These are phyloP conservation scores for Hesperia comma DNA, from an alignment of 2,888 invertebrate species.

Conservation along the genomic window DNA sequence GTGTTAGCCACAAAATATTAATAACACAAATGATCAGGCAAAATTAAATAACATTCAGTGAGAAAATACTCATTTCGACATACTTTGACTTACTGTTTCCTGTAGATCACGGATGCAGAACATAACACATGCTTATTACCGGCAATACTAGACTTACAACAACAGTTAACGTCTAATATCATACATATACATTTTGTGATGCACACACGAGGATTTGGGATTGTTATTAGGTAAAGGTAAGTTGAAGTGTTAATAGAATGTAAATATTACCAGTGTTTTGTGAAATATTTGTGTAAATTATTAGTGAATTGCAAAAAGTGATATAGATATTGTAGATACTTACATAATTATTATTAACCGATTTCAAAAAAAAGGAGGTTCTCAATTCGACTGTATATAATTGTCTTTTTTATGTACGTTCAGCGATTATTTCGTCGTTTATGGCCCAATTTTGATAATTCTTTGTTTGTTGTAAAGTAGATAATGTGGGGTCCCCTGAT, in stretches of 20 bases:
- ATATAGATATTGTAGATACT: background rate
- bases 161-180: slow-evolving; percentile 45
- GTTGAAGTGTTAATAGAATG: slow-evolving; percentile 33
- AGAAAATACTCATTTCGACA: slow-evolving; percentile 65
- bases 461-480: too few relatives aligned
- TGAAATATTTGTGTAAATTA: background rate
- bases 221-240: slow-evolving; percentile 16
- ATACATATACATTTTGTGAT: slow-evolving; percentile 55
- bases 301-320: background rate
- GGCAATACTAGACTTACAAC: slow-evolving; percentile 66
- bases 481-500: too few relatives aligned
- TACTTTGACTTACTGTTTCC: slow-evolving; percentile 91
- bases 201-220: slow-evolving; percentile 72
- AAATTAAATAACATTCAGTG: slow-evolving; percentile 65
- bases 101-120: slow-evolving; percentile 85
- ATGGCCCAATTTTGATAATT: too few relatives aligned
- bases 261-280: slow-evolving; percentile 8
- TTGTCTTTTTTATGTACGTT: too few relatives aligned
- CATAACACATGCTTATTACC: slow-evolving; percentile 83
- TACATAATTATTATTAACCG: too few relatives aligned
- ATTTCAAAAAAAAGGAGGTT: too few relatives aligned
- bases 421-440: too few relatives aligned
- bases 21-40: slow-evolving; percentile 73
- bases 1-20: slow-evolving; percentile 81
- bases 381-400: too few relatives aligned